Evolutionary conservation across 2,797 vertebrate genomes (phyloP), one percentile per base, ranked within the genome.

Genomic region (Gymnothorax javanicus): DNA sequence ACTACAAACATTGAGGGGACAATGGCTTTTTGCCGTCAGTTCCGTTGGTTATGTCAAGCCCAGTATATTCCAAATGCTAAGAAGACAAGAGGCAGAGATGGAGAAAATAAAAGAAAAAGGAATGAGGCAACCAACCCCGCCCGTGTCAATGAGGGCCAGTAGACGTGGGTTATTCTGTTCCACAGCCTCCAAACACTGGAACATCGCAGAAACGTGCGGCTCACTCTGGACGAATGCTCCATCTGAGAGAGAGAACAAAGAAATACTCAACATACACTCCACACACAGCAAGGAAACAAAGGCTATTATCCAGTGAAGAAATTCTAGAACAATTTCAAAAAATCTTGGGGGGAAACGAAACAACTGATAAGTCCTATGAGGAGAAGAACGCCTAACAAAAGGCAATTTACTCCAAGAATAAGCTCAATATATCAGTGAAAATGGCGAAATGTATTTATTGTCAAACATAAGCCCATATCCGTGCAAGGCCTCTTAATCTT

Each of bases 161-260:
- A 99, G 95, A 86, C 98, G 96, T 43, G 98, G 97, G 87, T 98
- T 97, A 92, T 99, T 99, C 95, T 99, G 98, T 90, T 99, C 99
- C 12, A 99, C 98, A 7, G 99, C 98, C 95, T 99, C 99, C 90
- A 99, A 93, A 94, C 98, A 99, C 92, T 99, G 99, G 54, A 99
- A 96, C 99, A 99, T 99, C 92, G 98, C 99, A 0, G 95, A 97
- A 90, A 99, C 98, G 0, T 99, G 97, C 56, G 97, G 95, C 12
- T 98, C 96, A 1, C 98, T 99, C 89, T 99, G 94, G 88, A 99
- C 93, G 91, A 99, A 99, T 69, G 98, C 97, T 84, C 96, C 94
- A 87, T 98, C 99, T 99, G 91, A 33, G 83, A 89, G 85, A 87
- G 69, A 84, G 4, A 64, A 17, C 43, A 20, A 54, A n/a, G 20